phyloP scores from a whole-genome alignment of 2,888 invertebrate species.

The Netelia melanura region DNA sequence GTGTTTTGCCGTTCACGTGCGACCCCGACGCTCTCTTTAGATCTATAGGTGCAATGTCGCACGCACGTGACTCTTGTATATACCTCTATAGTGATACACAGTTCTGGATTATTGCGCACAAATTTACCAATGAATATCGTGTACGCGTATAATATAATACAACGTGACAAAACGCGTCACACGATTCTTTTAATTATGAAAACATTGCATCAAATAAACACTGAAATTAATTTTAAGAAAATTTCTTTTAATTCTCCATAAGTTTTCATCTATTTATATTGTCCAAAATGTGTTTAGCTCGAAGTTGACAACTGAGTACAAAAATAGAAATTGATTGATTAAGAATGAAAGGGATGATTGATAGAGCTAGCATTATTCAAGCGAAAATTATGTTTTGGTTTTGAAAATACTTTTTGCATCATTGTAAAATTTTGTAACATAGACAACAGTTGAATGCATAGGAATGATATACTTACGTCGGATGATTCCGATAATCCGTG shows the following conservation, averaged over 20 bases:
- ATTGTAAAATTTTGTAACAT: not conserved
- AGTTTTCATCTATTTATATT: not conserved
- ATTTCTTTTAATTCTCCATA: too few relatives aligned
- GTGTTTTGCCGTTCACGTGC: constrained; percentile 66
- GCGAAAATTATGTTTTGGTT: not conserved
- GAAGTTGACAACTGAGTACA: not conserved
- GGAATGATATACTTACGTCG: constrained; percentile 43
- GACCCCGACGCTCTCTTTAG: constrained; percentile 41
- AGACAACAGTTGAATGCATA: not conserved
- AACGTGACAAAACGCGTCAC: not conserved
- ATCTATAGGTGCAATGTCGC: constrained; percentile 33
- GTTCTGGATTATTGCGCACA: constrained; percentile 37
- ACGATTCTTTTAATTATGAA: too few relatives aligned
- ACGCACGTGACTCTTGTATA: constrained; percentile 54
- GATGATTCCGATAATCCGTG: constrained; percentile 23
- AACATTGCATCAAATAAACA: too few relatives aligned
- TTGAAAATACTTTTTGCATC: not conserved
- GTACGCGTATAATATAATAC: constrained; percentile 5
- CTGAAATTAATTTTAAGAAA: too few relatives aligned
- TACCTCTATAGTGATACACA: constrained; percentile 13
- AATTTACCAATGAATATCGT: constrained; percentile 10
- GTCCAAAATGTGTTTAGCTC: not conserved
- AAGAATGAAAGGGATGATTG: not conserved
- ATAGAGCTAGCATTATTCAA: not conserved
- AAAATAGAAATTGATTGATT: constrained; percentile 6